Evolutionary conservation across 1,140 invertebrate species (phyloP).

Genomic region (Eubasilissa regina): DNA sequence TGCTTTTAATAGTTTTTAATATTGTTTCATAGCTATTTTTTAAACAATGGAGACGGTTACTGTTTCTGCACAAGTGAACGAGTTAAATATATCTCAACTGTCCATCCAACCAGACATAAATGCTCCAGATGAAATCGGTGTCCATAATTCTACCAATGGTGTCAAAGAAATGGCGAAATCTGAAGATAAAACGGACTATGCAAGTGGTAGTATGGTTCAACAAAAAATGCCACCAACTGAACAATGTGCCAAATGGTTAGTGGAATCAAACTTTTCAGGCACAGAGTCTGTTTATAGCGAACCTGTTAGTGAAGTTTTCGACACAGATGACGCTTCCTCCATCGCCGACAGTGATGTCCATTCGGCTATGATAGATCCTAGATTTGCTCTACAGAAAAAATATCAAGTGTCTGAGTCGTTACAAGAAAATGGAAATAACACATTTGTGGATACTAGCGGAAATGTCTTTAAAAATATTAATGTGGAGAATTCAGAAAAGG

Average conservation of each 20-base stretch:
- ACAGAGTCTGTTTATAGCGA: background rate
- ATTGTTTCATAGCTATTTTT: too few relatives aligned
- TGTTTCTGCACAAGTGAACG: background rate
- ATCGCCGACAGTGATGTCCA: slow-evolving; percentile 26
- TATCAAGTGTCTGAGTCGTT: background rate
- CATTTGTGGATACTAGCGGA: slow-evolving; percentile 20
- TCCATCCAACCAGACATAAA: background rate
- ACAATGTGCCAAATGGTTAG: slow-evolving; percentile 26
- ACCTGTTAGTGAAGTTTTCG: slow-evolving; percentile 33
- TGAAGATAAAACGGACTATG: background rate
- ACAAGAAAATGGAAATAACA: slow-evolving; percentile 25
- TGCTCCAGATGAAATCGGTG: too few relatives aligned
- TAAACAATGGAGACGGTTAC: too few relatives aligned
- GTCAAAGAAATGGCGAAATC: background rate
- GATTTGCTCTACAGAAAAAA: slow-evolving; percentile 13
- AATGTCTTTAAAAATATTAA: slow-evolving; percentile 37
- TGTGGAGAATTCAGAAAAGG: slow-evolving; percentile 33
- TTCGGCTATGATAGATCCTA: background rate
- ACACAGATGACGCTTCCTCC: slow-evolving; percentile 22
- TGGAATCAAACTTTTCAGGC: slow-evolving; percentile 1
- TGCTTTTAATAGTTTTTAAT: too few relatives aligned
- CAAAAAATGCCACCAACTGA: background rate
- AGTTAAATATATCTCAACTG: background rate
- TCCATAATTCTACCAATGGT: too few relatives aligned
- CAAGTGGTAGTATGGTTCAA: background rate